These are phyloP conservation scores for Alentia gelatinosa DNA, from an alignment of 2,888 invertebrate species.

Conservation along the genomic window DNA sequence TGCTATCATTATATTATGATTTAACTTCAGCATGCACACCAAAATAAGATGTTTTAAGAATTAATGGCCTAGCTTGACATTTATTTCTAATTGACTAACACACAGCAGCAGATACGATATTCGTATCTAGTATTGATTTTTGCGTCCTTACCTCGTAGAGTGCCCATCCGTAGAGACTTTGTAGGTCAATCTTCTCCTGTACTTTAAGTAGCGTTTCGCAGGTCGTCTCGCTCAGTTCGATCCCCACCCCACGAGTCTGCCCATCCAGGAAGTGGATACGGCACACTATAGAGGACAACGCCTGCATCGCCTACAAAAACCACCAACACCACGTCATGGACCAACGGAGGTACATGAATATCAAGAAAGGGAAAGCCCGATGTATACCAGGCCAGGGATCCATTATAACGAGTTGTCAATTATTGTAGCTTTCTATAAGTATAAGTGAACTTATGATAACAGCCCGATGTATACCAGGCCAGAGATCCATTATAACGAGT, in stretches of 20 bases:
- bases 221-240: constrained; percentile 96
- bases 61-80: no score
- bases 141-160: constrained; percentile 85
- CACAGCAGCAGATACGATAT: no score
- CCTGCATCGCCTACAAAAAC: constrained; percentile 14
- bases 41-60: no score
- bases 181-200: constrained; percentile 91
- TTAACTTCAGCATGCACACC: no score
- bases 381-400: background rate
- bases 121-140: no score
- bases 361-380: background rate
- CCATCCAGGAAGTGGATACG: constrained; percentile 96
- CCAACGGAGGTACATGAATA: background rate
- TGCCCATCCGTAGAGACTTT: constrained; percentile 95
- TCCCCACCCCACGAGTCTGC: constrained; percentile 95
- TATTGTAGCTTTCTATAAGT: no score
- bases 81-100: no score
- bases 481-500: no score
- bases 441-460: no score
- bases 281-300: constrained; percentile 88
- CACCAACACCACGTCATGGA: background rate
- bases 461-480: background rate
- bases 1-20: no score
- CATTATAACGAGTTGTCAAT: no score
- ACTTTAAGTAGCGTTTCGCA: constrained; percentile 93